These are phyloP conservation scores for Tetranychus truncatus DNA, from an alignment of 2,888 invertebrate genomes.

Conservation along the genomic window DNA sequence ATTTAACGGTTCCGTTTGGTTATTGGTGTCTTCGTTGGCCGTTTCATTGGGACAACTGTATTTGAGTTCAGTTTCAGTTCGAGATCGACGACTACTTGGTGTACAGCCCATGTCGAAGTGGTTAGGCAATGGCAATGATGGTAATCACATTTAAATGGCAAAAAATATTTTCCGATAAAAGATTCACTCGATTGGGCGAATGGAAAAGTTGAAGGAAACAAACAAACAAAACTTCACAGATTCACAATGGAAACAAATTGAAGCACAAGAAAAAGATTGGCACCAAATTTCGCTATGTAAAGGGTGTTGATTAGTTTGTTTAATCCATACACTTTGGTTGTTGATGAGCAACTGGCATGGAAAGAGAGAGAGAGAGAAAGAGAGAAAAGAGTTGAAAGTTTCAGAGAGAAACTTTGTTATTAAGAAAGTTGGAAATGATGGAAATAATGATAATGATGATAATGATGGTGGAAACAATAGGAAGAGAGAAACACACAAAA, in stretches of 20 bases:
- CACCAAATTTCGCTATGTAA: no score
- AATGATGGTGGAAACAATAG: not conserved
- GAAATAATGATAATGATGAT: not conserved
- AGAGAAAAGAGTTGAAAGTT: not conserved
- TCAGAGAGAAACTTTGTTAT: not conserved
- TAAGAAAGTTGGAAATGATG: not conserved
- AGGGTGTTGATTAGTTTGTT: no score
- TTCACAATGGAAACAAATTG: not conserved
- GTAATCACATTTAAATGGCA: not conserved
- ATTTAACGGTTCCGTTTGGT: not conserved
- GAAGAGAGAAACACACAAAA: not conserved
- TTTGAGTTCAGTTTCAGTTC: slow-evolving; percentile 6
- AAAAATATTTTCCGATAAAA: not conserved
- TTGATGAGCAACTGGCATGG: not conserved
- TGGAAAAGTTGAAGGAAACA: no score
- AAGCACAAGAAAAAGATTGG: no score
- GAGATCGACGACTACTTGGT: slow-evolving; percentile 3
- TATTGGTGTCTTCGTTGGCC: not conserved
- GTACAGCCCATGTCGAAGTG: not conserved
- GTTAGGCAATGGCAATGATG: not conserved
- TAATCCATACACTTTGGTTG: no score
- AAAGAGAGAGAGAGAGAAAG: not conserved
- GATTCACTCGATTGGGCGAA: no score
- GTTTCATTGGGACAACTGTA: slow-evolving; percentile 5
- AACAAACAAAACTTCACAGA: no score